Evolutionary conservation across 2,113 vertebrate genomes (phyloP).

Genomic region (Hyperopisus bebe): DNA sequence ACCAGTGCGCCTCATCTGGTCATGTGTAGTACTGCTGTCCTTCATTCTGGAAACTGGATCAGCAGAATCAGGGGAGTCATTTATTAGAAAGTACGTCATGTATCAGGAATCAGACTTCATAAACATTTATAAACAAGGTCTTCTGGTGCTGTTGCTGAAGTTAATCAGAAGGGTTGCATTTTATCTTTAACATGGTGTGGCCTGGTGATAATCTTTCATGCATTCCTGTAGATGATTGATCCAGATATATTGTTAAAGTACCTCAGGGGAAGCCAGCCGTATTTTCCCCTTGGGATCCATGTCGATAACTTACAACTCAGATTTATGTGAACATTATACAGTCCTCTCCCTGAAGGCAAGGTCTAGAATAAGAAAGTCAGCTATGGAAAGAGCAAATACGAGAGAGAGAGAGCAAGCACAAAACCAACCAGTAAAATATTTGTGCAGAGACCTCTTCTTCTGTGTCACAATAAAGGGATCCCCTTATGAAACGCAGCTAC

Average conservation of each 20-base stretch:
- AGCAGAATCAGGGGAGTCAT: neutral
- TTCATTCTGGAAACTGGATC: neutral
- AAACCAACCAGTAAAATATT: neutral
- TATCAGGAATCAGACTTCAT: neutral
- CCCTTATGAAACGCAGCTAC: neutral
- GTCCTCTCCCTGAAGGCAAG: neutral
- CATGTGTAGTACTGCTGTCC: neutral
- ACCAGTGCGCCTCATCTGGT: neutral
- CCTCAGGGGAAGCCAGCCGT: neutral
- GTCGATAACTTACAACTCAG: neutral
- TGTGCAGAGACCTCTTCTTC: neutral
- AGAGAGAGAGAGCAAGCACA: neutral
- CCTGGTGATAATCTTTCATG: neutral
- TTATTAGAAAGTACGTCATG: neutral
- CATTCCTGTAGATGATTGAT: neutral
- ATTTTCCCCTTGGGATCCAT: neutral
- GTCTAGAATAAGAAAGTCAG: neutral
- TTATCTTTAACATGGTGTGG: neutral
- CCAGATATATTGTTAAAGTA: neutral
- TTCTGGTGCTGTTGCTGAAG: neutral
- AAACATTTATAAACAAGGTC: neutral
- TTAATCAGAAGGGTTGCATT: neutral
- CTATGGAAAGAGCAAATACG: neutral
- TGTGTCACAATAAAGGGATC: neutral
- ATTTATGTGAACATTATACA: neutral